Base-by-base conservation (phyloP, 2,888 invertebrate species). In the Margaritifera margaritifera region DNA sequence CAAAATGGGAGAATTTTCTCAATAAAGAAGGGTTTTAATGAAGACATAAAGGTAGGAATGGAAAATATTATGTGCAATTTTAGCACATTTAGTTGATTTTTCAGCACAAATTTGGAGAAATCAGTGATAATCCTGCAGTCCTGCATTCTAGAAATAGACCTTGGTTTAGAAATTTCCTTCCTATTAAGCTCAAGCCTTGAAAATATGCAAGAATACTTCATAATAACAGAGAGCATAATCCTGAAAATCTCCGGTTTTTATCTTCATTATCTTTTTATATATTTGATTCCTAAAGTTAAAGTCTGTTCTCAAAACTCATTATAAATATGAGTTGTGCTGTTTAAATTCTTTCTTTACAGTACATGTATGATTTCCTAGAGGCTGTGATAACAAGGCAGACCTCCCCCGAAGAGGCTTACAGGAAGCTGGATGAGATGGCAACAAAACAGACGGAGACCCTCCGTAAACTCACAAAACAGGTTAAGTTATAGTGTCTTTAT, bases 381-480 rank as follows among this genome's bases (percentile, higher is more conserved):
- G 98, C 99, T 0, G 92, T 99, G 61, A 99, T 99, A 83, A 98
- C 97, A 0, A 95, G 97, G 83, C 98, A 99, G 91, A 97, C 98
- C 2, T 96, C 98, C 0, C 95, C 97, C 0, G 97, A 97, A 83
- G 96, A 98, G 86, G 98, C 99, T 0, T 90, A 89, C 75, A 94
- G 95, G 84, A 98, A 98, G 89, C 94, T 99, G 79, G 99, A 99
- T 87, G 96, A 96, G 74, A 93, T 99, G 80, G 96, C 96, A 1
- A 95, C 95, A 31, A 95, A 95, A 82, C 94, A 97, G 86, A 95
- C 97, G 0, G 97, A 98, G 85, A 93, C 94, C 65, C 91, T 99
- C 62, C 92, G 98, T 68, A 97, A 97, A 90, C 91, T 97, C 4
- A 96, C 98, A 0, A 97, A 98, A 88, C 95, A 96, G 85, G 96